Base-by-base conservation (phyloP, 2,797 vertebrate genomes). In the Lycodopsis pacificus region DNA sequence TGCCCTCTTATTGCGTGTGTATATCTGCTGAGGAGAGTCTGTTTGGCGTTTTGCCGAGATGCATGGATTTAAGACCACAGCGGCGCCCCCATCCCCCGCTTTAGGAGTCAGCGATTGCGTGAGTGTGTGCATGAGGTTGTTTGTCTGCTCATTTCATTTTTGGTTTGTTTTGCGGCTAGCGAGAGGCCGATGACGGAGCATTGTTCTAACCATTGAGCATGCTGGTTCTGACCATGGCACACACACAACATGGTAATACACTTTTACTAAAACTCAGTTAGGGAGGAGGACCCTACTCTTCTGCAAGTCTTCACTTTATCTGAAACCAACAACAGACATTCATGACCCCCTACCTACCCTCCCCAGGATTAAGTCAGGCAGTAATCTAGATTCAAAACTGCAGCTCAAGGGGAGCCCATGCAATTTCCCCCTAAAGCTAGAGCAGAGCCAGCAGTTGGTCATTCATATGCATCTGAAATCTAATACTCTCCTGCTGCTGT, bases 381-480 rank as follows among this genome's bases (percentile, higher is more conserved):
- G 91, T 91, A 90, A 93, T 92, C 86, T 89, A 82, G 85, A 91
- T 91, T 92, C 89, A 89, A 90, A 93, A 94, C 91, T 92, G 88
- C 89, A 88, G 91, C 91, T 93, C 90, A 90, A 89, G 88, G 90
- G 88, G 86, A 90, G 84, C 67, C 84, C 82, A 83, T 93, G 91
- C 88, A 92, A 92, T 93, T 94, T 91, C 93, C 88, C 88, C 90
- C 85, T 83, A 74, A 89, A 92, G 89, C 92, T 83, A 84, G 90
- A 91, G 88, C 87, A 63, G 88, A 93, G 83, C 85, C 92, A 94
- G 93, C 92, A 92, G 94, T 94, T 91, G 87, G 91, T 93, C 91
- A 95, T 96, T 95, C 93, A 94, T 94, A 95, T 95, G 94, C 91
- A 94, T 94, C 91, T 95, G 94, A 95, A 96, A 95, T 93, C 93